A percentile compares a stretch with the other conserved stretches of the same genome.
phyloP scores from a whole-genome alignment of 2,113 vertebrate genomes.

The Entelurus aequoreus region DNA sequence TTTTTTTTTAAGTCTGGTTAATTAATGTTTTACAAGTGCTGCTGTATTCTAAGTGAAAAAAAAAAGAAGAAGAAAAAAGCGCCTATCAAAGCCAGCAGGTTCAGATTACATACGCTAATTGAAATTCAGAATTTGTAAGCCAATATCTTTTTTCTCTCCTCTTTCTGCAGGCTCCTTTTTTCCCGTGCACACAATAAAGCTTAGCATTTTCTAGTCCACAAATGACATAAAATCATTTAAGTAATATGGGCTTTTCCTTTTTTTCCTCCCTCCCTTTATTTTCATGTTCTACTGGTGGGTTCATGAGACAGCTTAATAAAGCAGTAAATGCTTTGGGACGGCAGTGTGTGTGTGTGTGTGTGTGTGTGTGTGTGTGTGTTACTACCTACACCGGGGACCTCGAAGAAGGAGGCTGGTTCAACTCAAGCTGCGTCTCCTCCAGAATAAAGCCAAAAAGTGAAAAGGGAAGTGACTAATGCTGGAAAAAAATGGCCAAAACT shows the following conservation, averaged over 20 bases:
- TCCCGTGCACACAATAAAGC: constrained; percentile 64
- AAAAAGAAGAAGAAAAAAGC: constrained; percentile 57
- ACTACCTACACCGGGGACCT: constrained; percentile 58
- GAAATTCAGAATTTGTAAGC: constrained; percentile 77
- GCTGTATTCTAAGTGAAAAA: constrained; percentile 68
- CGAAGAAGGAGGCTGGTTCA: constrained; percentile 53
- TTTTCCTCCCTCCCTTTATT: constrained; percentile 46
- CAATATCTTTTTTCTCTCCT: constrained; percentile 55
- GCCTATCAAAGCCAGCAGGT: constrained; percentile 73
- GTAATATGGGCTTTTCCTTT: constrained; percentile 70
- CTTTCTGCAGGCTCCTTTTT: no score
- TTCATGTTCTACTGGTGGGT: constrained; percentile 69
- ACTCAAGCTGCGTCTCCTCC: constrained; percentile 44
- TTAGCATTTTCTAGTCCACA: constrained; percentile 64
- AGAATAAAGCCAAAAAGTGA: constrained; percentile 51
- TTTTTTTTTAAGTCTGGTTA: constrained; percentile 60
- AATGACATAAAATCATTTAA: constrained; percentile 74
- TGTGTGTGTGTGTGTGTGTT: constrained; percentile 30
- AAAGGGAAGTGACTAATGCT: constrained; percentile 49
- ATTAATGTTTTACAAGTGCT: constrained; percentile 78
- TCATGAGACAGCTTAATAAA: constrained; percentile 78
- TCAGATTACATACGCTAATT: constrained; percentile 75
- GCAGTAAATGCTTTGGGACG: constrained; percentile 66
- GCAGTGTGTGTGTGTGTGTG: constrained; percentile 24
- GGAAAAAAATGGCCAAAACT: constrained; percentile 46